Percentiles rank a stretch among this genome's conserved stretches.
Conservation (phyloP, 2,888 invertebrate species). For the Plagodis pulveraria region DNA sequence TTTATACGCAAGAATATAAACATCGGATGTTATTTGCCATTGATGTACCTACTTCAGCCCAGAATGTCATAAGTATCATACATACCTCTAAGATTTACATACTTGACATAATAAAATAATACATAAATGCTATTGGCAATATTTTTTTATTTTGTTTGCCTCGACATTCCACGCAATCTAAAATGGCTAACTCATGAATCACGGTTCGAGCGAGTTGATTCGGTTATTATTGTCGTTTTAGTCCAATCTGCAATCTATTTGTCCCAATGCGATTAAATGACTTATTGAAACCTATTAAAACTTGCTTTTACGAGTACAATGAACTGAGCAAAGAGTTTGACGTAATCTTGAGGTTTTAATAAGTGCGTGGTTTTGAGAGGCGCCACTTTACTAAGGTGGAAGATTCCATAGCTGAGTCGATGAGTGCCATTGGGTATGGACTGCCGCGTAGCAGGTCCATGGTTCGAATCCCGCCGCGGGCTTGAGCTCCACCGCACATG, state of each 20-base stretch:
- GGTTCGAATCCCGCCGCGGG: no score
- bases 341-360: constrained; percentile 4
- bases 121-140: background rate
- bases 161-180: constrained; percentile 7
- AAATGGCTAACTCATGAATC: constrained; percentile 31
- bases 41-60: no score
- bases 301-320: constrained; percentile 28
- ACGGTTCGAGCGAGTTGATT: constrained; percentile 27
- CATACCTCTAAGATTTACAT: no score
- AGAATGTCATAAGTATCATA: no score
- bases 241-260: constrained; percentile 36
- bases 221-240: constrained; percentile 34
- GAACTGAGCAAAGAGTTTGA: constrained; percentile 15
- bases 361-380: background rate
- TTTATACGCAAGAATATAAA: no score
- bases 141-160: background rate
- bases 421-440: no score
- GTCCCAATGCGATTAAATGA: constrained; percentile 34
- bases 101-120: no score
- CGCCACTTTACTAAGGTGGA: background rate
- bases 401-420: no score
- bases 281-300: constrained; percentile 34
- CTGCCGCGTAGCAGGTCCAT: no score
- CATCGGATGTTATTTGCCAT: no score
- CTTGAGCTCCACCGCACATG: no score